Evolutionary conservation across 2,797 vertebrate genomes (phyloP).

Genomic region (Tenualosa thibaudeaui): DNA sequence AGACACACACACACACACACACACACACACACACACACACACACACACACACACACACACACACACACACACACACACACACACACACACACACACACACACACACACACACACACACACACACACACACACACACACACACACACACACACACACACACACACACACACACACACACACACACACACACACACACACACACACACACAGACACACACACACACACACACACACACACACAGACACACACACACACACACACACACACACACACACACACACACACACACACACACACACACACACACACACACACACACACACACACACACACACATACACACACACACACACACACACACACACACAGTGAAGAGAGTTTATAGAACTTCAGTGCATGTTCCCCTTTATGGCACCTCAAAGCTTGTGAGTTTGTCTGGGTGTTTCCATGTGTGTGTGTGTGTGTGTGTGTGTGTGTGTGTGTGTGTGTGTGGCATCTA

Average conservation of each 20-base stretch:
- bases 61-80: neutral
- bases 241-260: neutral
- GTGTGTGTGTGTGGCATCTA: constrained; percentile 33
- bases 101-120: neutral
- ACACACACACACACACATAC: neutral
- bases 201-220: too few relatives aligned
- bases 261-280: too few relatives aligned
- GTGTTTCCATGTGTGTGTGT: constrained; percentile 4
- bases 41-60: neutral
- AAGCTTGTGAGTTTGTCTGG: neutral
- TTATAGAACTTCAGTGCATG: neutral
- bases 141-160: too few relatives aligned
- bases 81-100: neutral
- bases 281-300: too few relatives aligned
- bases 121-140: neutral
- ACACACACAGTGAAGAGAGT: neutral
- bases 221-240: neutral
- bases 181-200: too few relatives aligned
- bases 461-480: neutral
- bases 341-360: neutral
- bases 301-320: neutral
- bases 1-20: neutral
- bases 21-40: neutral
- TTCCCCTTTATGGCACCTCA: neutral
- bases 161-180: too few relatives aligned